A percentile compares a stretch with the other conserved stretches of the same genome.
These are phyloP conservation scores for Aurelia sp. DNA, from an alignment of 30 jellyfish, hydroid and myxozoan genomes.

Conservation along the genomic window DNA sequence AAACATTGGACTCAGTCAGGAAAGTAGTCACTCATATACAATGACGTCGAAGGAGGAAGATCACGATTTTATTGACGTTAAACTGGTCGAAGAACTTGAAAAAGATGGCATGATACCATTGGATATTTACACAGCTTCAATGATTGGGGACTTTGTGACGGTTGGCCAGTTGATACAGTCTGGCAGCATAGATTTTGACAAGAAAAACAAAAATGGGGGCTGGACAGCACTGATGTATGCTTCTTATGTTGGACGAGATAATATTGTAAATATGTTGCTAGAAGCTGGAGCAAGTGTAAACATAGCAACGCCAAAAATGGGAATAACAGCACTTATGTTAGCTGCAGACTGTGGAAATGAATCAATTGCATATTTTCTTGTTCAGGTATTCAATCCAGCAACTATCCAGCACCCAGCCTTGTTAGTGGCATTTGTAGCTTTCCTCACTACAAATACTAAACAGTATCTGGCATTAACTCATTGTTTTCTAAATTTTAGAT, in stretches of 20 bases:
- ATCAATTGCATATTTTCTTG: slow-evolving; percentile 81
- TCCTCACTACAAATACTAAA: too few species aligned
- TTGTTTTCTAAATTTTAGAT: too few species aligned
- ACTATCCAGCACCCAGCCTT: too few species aligned
- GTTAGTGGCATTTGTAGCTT: too few species aligned
- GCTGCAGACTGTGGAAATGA: slow-evolving; percentile 97
- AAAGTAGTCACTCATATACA: neutral
- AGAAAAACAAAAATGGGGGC: slow-evolving; percentile 79
- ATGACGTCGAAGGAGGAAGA: slow-evolving; percentile 43
- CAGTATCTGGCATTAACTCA: too few species aligned
- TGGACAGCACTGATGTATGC: slow-evolving; percentile 99
- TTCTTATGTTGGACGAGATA: slow-evolving; percentile 93
- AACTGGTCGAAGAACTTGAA: slow-evolving; percentile 73
- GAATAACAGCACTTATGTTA: slow-evolving; percentile 89
- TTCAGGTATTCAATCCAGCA: slow-evolving; percentile 76
- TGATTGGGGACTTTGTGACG: slow-evolving; percentile 86
- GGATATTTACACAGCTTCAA: slow-evolving; percentile 90
- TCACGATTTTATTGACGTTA: slow-evolving; percentile 43
- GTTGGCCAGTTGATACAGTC: slow-evolving; percentile 61
- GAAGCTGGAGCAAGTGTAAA: slow-evolving; percentile 84
- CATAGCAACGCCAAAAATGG: slow-evolving; percentile 63
- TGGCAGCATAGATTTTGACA: slow-evolving; percentile 52
- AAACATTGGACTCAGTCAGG: too few species aligned
- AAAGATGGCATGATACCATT: slow-evolving; percentile 79
- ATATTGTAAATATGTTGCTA: slow-evolving; percentile 73